A percentile compares a stretch with the other conserved stretches of the same genome.
phyloP scores from a whole-genome alignment of 2,888 invertebrate species.

The Amblyjoppa fuscipennis region DNA sequence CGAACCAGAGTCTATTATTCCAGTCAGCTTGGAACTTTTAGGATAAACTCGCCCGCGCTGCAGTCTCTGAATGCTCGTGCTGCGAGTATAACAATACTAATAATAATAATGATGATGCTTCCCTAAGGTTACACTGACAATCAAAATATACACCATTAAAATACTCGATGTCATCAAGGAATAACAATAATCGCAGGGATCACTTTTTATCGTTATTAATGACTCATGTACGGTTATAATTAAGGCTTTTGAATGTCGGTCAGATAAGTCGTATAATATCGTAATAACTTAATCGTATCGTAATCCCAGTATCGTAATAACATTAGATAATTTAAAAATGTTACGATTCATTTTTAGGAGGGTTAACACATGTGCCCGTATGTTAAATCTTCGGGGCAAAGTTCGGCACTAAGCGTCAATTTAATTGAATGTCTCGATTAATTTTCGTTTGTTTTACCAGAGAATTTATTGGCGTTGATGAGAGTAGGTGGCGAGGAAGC shows the following conservation, averaged over 20 bases:
- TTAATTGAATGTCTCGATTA: constrained; percentile 16
- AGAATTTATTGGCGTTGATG: constrained; percentile 14
- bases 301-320: neutral
- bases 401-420: constrained; percentile 24
- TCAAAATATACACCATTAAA: too few relatives aligned
- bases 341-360: neutral
- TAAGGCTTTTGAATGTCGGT: too few relatives aligned
- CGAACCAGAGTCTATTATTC: constrained; percentile 17
- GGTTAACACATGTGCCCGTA: neutral
- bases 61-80: neutral
- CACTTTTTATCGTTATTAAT: too few relatives aligned
- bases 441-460: constrained; percentile 24
- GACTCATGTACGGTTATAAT: too few relatives aligned
- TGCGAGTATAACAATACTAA: constrained; percentile 1
- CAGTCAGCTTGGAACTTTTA: neutral
- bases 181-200: too few relatives aligned
- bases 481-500: neutral
- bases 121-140: too few relatives aligned
- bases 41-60: neutral
- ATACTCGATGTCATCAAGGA: too few relatives aligned
- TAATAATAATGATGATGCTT: too few relatives aligned
- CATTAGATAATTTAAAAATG: neutral
- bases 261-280: neutral
- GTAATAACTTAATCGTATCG: too few relatives aligned
- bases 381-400: neutral